phyloP scores from a whole-genome alignment of 35 echinoderm and acorn worm genomes.

The Acanthaster planci region DNA sequence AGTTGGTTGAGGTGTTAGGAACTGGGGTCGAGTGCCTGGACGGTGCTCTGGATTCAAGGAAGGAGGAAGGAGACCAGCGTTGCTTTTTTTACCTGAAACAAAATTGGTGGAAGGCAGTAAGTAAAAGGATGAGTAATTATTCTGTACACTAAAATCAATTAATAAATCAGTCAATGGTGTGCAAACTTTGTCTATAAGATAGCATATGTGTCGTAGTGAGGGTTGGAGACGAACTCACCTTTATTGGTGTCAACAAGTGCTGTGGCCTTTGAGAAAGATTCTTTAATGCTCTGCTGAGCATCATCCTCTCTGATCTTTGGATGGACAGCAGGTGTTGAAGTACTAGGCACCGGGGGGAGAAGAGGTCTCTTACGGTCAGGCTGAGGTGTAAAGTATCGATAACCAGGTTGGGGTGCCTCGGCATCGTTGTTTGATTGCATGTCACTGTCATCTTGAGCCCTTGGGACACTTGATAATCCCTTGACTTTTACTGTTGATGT shows the following conservation, averaged over 20 bases:
- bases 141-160: too few species aligned
- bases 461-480: background rate
- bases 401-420: conserved; percentile 21
- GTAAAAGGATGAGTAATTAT: too few species aligned
- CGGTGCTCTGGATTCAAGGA: background rate
- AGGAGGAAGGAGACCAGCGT: background rate
- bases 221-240: too few species aligned
- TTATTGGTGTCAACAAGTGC: too few species aligned
- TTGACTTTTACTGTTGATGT: background rate
- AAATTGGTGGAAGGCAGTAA: background rate
- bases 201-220: too few species aligned
- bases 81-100: conserved; percentile 1
- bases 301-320: background rate
- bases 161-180: too few species aligned
- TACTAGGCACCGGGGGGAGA: background rate
- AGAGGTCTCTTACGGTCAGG: conserved; percentile 22
- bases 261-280: too few species aligned
- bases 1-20: background rate
- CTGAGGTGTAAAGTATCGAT: conserved; percentile 53
- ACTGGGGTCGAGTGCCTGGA: background rate
- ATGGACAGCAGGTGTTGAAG: background rate
- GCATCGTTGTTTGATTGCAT: background rate
- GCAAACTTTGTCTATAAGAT: too few species aligned
- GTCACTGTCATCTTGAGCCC: background rate
- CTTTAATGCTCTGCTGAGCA: too few species aligned